Base-by-base conservation (phyloP, 2,888 invertebrate genomes). In the Oxyscelio sp. region DNA sequence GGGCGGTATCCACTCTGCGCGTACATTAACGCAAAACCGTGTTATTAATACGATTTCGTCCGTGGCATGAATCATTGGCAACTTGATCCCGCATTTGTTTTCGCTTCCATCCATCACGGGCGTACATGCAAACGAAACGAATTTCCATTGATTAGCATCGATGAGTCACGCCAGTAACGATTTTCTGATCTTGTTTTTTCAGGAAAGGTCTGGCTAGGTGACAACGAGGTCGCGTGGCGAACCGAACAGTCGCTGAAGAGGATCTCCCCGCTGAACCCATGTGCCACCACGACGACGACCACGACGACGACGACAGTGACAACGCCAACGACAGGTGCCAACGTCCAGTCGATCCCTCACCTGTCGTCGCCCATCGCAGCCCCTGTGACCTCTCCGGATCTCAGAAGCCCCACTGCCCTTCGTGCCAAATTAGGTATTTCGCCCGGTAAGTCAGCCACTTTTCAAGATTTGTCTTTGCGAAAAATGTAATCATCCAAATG, bases 181-280 rank as follows among this genome's bases (percentile, higher is more conserved):
- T 48, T 48, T 48, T 56, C 40, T 68, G 52, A 66, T 40, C 40
- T 40, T 66, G 34, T 56, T 43, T 19, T 83, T 82, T 6, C 89
- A 94, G 94, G 92, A 59, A 94, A 94, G 90, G 84, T 92, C 75
- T 94, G 94, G 94, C 89, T 93, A 77, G 92, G 91, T 59, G 93
- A 93, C 74, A 92, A 89, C 89, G 94, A 94, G 71, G 90, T 91
- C 58, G 87, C 92, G 89, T 94, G 94, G 94, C 91, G 92, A 79
- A 92, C 92, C 73, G 93, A 94, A 59, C 92, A 92, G 86, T 89
- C 89, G 58, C 90, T 91, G 59, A 93, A 92, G 87, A 92, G 92
- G 87, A 90, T 90, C 66, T 92, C 93, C 63, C 93, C 92, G 78
- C 59, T 90, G 73, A 89, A 87, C 83, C 89, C 91, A 8, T 89